Evolutionary conservation across 2,113 vertebrate species (phyloP).

Genomic region (Misgurnus anguillicaudatus): DNA sequence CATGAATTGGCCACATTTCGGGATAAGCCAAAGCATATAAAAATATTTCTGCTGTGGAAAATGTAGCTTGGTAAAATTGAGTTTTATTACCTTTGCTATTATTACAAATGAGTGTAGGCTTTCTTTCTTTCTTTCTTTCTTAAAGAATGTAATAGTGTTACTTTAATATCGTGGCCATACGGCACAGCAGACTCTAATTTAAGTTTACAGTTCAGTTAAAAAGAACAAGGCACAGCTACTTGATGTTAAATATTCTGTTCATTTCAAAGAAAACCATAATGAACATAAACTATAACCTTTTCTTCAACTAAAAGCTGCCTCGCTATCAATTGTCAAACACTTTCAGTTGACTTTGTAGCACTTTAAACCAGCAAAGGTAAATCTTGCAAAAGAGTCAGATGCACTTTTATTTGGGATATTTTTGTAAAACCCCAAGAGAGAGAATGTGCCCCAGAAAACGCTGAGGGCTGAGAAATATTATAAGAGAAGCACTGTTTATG

Average conservation of each 20-base stretch:
- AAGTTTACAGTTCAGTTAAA: slow-evolving; percentile 53
- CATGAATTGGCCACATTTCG: slow-evolving; percentile 39
- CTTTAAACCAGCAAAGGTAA: slow-evolving; percentile 70
- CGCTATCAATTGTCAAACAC: slow-evolving; percentile 62
- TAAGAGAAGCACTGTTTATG: slow-evolving; percentile 69
- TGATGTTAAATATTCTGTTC: slow-evolving; percentile 48
- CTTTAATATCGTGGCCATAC: slow-evolving; percentile 45
- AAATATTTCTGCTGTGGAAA: slow-evolving; percentile 40
- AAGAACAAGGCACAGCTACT: slow-evolving; percentile 47
- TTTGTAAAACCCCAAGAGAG: slow-evolving; percentile 72
- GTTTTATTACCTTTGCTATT: slow-evolving; percentile 48
- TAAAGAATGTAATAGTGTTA: slow-evolving; percentile 43
- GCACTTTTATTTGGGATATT: slow-evolving; percentile 71
- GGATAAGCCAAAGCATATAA: slow-evolving; percentile 36
- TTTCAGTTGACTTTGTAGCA: slow-evolving; percentile 66
- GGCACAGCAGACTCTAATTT: slow-evolving; percentile 46
- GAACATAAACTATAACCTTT: slow-evolving; percentile 46
- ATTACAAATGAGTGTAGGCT: slow-evolving; percentile 42
- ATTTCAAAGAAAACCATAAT: slow-evolving; percentile 52
- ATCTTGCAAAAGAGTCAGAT: slow-evolving; percentile 57
- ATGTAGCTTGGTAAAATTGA: slow-evolving; percentile 32
- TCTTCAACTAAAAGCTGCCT: slow-evolving; percentile 53
- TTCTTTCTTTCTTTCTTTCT: slow-evolving; percentile 2
- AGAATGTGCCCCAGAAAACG: slow-evolving; percentile 72
- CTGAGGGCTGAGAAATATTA: slow-evolving; percentile 75